Conservation (phyloP, 2,888 invertebrate genomes). For the Cephus pygmeus region DNA sequence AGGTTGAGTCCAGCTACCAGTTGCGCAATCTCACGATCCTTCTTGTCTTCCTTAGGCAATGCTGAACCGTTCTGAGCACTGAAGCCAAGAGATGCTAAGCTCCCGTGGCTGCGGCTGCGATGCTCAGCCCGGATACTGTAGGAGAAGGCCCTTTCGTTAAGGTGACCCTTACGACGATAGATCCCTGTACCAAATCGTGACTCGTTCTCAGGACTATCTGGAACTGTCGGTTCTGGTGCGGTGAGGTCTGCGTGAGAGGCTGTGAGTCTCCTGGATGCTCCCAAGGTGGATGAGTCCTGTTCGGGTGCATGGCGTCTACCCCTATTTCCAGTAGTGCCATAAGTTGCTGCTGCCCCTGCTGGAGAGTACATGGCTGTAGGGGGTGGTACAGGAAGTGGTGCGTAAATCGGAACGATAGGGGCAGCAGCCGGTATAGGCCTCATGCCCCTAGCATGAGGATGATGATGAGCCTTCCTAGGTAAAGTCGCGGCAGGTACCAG, state of each 20-base stretch:
- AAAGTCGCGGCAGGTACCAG: constrained; percentile 71
- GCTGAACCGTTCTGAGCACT: constrained; percentile 72
- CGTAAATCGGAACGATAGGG: constrained; percentile 67
- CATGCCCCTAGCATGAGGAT: constrained; percentile 57
- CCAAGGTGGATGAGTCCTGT: constrained; percentile 45
- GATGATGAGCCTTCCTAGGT: constrained; percentile 61
- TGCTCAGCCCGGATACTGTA: constrained; percentile 95
- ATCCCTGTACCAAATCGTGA: constrained; percentile 84
- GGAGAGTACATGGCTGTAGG: constrained; percentile 72
- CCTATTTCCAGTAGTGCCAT: constrained; percentile 69
- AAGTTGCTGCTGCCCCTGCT: constrained; percentile 60
- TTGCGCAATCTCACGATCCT: constrained; percentile 92
- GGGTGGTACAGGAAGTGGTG: constrained; percentile 69
- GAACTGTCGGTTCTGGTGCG: constrained; percentile 35
- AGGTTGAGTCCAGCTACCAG: constrained; percentile 91
- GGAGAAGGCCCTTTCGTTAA: constrained; percentile 93
- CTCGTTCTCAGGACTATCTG: constrained; percentile 64
- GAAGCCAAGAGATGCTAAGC: constrained; percentile 90
- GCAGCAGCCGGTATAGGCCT: constrained; percentile 64
- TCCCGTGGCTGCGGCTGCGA: constrained; percentile 91
- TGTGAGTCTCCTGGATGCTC: constrained; percentile 54
- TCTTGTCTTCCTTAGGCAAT: constrained; percentile 71
- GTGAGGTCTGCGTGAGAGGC: constrained; percentile 60
- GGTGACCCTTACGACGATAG: constrained; percentile 89
- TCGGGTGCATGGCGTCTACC: constrained; percentile 46